Percentiles rank a stretch among this genome's conserved stretches.
Conservation (phyloP, 2,888 invertebrate genomes). For the Cataglyphis rosenhaueri region DNA sequence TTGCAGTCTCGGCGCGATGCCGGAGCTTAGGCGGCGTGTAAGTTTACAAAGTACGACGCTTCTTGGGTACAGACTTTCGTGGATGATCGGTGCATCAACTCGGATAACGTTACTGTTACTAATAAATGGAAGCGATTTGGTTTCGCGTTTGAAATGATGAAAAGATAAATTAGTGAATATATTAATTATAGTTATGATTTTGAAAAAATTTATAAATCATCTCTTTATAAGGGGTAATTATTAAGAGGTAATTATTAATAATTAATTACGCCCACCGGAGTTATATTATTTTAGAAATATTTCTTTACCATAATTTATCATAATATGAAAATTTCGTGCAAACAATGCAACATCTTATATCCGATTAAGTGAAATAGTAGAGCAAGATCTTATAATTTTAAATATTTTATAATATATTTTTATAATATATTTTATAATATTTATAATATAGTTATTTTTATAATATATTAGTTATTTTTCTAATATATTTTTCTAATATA, state of each 20-base stretch:
- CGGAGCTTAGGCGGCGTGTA: slow-evolving; percentile 64
- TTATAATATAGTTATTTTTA: too few relatives aligned
- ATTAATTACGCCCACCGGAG: background rate
- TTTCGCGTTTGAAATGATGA: background rate
- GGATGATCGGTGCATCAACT: slow-evolving; percentile 7
- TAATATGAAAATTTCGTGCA: slow-evolving; percentile 10
- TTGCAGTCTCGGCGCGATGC: slow-evolving; percentile 60
- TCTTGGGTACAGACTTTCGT: slow-evolving; percentile 50
- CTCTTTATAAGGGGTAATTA: background rate
- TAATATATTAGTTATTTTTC: too few relatives aligned
- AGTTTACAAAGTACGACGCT: slow-evolving; percentile 65
- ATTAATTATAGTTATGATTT: background rate
- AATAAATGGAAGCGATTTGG: background rate
- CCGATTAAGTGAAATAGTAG: slow-evolving; percentile 5
- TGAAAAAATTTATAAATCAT: background rate
- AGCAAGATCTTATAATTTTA: background rate
- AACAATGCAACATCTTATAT: background rate
- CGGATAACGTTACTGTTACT: slow-evolving; percentile 13
- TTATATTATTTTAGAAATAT: slow-evolving; percentile 22
- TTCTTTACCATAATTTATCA: slow-evolving; percentile 2
- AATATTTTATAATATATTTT: background rate
- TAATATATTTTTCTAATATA: too few relatives aligned
- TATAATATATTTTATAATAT: too few relatives aligned
- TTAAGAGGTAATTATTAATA: background rate
- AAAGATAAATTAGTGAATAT: background rate